A percentile compares a stretch with the other conserved stretches of the same genome.
phyloP scores from a whole-genome alignment of 2,113 vertebrate genomes.

The Sclerurus mexicanus region DNA sequence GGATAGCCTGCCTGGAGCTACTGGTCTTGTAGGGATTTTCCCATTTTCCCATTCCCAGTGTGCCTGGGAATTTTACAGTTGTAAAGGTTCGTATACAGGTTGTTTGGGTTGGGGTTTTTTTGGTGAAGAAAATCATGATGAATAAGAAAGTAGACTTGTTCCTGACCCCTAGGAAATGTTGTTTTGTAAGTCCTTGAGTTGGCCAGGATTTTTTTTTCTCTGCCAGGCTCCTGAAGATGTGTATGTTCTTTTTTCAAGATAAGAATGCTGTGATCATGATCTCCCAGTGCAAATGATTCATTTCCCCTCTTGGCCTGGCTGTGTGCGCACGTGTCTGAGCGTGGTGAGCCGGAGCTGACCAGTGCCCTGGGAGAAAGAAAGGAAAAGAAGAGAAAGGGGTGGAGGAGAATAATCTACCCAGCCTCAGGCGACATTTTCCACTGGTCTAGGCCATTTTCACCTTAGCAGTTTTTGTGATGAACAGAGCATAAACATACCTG shows the following conservation, averaged over 20 bases:
- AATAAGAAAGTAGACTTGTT: not conserved
- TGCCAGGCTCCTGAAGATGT: not conserved
- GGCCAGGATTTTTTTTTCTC: not conserved
- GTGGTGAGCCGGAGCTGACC: not conserved
- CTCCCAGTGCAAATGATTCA: slow-evolving; percentile 4
- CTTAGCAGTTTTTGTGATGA: not conserved
- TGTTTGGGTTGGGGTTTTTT: not conserved
- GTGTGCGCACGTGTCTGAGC: rapidly evolving
- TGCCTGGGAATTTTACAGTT: not conserved
- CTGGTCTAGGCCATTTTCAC: not conserved
- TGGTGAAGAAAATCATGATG: not conserved
- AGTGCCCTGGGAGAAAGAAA: not conserved
- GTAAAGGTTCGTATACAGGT: not conserved
- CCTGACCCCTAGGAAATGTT: not conserved
- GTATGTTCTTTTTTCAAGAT: not conserved
- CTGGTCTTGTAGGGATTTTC: slow-evolving; percentile 7
- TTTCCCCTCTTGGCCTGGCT: not conserved
- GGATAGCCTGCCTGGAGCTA: not conserved
- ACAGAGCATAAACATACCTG: not conserved
- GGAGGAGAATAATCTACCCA: not conserved
- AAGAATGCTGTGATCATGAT: not conserved
- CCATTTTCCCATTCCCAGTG: not conserved
- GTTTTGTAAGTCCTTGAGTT: not conserved
- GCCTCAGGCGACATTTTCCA: not conserved
- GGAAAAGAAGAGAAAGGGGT: not conserved